Conservation (phyloP, 2,113 vertebrate species). For the Octodon degus region DNA sequence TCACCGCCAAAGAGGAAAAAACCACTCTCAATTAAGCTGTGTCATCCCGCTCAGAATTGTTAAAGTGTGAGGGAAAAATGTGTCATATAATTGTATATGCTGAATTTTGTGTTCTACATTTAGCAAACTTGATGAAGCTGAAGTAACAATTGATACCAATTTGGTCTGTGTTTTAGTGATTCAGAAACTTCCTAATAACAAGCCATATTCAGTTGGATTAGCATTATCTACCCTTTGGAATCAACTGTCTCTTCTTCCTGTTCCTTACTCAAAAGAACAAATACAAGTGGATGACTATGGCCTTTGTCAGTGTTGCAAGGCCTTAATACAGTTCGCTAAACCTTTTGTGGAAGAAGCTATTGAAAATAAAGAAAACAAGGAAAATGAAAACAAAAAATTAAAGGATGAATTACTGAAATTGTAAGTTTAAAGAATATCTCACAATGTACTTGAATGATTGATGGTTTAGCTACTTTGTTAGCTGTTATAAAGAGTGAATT, state of each 20-base stretch:
- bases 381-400: conserved; percentile 85
- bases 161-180: conserved; percentile 88
- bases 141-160: conserved; percentile 8
- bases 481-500: no score
- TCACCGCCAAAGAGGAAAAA: not conserved
- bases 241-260: conserved; percentile 92
- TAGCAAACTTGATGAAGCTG: not conserved
- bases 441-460: not conserved
- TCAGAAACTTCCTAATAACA: conserved; percentile 89
- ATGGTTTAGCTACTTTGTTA: conserved; percentile 28
- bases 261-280: conserved; percentile 93
- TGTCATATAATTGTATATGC: not conserved
- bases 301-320: conserved; percentile 90
- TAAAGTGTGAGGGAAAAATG: not conserved
- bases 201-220: conserved; percentile 89
- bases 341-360: conserved; percentile 91
- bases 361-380: conserved; percentile 81
- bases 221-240: conserved; percentile 91
- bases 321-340: conserved; percentile 88
- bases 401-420: conserved; percentile 93
- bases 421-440: conserved; percentile 85
- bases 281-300: conserved; percentile 89
- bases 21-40: not conserved
- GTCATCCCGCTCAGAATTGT: conserved; percentile 20
- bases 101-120: not conserved